Conservation (phyloP, 2,113 vertebrate species). For the Erythrolamprus reginae region DNA sequence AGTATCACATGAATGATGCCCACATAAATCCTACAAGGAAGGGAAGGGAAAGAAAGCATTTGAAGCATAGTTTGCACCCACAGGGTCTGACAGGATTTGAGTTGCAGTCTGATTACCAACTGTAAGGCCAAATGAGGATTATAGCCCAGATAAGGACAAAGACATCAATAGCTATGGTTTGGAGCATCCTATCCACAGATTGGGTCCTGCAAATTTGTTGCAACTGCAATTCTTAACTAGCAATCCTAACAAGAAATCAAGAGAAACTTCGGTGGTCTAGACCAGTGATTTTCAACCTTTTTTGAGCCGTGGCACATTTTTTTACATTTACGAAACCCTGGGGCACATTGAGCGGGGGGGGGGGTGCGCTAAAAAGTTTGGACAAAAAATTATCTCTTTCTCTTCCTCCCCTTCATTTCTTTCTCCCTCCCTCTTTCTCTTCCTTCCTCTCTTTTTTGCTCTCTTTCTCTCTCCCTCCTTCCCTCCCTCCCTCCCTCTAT, state of each 20-base stretch:
- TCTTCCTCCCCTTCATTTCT: too few relatives aligned
- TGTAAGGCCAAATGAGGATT: conserved; percentile 20
- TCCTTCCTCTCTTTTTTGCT: too few relatives aligned
- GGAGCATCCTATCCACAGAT: neutral
- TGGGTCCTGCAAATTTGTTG: neutral
- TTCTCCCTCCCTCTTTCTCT: too few relatives aligned
- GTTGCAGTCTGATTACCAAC: conserved; percentile 23
- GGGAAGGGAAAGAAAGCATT: conserved; percentile 50
- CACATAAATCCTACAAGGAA: conserved; percentile 88
- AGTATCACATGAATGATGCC: conserved; percentile 97
- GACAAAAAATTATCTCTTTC: too few relatives aligned
- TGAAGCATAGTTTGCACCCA: conserved; percentile 53
- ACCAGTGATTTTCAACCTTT: too few relatives aligned
- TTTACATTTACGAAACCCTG: too few relatives aligned
- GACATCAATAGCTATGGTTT: neutral
- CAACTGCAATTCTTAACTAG: neutral
- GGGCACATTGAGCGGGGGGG: too few relatives aligned
- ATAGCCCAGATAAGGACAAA: neutral
- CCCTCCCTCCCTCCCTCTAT: too few relatives aligned
- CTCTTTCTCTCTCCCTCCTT: too few relatives aligned
- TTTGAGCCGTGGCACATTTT: too few relatives aligned
- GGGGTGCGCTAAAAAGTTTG: too few relatives aligned
- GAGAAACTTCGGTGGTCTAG: neutral
- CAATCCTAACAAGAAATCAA: neutral
- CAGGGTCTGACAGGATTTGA: conserved; percentile 45